These are phyloP conservation scores for Pollenia amentaria DNA, from an alignment of 2,888 invertebrate species.

Conservation along the genomic window DNA sequence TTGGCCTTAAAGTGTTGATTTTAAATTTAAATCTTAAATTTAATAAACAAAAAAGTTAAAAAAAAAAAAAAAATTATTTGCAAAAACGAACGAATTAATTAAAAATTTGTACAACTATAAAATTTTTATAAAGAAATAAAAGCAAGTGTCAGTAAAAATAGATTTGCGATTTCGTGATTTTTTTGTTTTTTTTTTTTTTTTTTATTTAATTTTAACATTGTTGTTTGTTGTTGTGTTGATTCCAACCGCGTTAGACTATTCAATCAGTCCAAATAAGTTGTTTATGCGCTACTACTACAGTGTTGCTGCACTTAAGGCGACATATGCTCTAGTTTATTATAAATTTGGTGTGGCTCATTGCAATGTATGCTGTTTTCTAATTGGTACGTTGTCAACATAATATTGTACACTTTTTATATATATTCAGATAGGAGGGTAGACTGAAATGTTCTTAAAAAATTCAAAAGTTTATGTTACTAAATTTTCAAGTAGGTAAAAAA, in stretches of 20 bases:
- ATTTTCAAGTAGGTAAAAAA: too few relatives aligned
- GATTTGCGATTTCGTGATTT: not conserved
- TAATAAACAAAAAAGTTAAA: not conserved
- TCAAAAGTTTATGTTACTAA: too few relatives aligned
- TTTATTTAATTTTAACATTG: not conserved
- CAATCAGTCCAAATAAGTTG: constrained; percentile 3
- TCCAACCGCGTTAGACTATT: constrained; percentile 24
- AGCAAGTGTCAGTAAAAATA: too few relatives aligned
- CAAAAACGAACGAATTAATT: not conserved
- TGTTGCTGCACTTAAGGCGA: not conserved
- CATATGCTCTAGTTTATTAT: constrained; percentile 19
- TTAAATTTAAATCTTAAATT: not conserved
- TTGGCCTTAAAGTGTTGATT: not conserved
- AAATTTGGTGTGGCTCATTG: constrained; percentile 17
- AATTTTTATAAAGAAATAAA: too few relatives aligned
- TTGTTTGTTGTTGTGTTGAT: not conserved
- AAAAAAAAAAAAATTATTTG: not conserved
- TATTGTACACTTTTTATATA: not conserved
- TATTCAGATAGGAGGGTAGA: not conserved
- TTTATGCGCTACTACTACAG: not conserved
- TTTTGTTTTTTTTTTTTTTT: not conserved
- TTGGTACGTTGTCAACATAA: constrained; percentile 25
- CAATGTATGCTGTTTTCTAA: constrained; percentile 19
- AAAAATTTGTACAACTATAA: not conserved
- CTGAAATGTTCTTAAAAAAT: not conserved